phyloP scores from a whole-genome alignment of 2,797 vertebrate species.

The Platalea minor region DNA sequence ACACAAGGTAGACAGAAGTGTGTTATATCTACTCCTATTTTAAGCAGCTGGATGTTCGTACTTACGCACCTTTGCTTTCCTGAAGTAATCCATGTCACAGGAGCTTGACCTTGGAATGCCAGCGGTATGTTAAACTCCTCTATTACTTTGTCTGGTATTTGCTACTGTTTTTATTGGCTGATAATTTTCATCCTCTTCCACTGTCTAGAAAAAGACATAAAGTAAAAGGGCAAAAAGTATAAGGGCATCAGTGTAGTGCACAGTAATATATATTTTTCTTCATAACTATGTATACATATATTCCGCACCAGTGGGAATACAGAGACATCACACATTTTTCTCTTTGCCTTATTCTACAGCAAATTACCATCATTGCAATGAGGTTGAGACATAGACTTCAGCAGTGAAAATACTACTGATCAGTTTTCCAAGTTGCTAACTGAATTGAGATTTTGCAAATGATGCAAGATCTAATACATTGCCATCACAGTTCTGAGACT shows the following conservation, averaged over 20 bases:
- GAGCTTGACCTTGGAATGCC: background rate
- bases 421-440: background rate
- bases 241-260: background rate
- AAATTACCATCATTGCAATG: background rate
- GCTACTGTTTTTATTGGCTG: background rate
- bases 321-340: background rate
- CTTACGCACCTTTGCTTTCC: background rate
- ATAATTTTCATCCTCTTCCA: slow-evolving; percentile 22
- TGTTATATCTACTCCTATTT: background rate
- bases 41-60: background rate
- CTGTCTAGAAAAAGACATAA: background rate
- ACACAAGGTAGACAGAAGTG: background rate
- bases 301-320: background rate
- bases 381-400: background rate
- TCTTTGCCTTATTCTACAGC: background rate
- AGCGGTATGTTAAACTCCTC: background rate
- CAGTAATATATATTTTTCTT: background rate
- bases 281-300: background rate
- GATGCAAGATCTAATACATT: background rate
- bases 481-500: background rate
- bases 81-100: background rate
- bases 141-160: background rate
- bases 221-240: background rate
- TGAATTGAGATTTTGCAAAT: slow-evolving; percentile 1
- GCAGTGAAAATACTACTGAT: background rate